These are phyloP conservation scores for Ochotona curzoniae DNA, from an alignment of 2,113 vertebrate genomes.

Conservation along the genomic window DNA sequence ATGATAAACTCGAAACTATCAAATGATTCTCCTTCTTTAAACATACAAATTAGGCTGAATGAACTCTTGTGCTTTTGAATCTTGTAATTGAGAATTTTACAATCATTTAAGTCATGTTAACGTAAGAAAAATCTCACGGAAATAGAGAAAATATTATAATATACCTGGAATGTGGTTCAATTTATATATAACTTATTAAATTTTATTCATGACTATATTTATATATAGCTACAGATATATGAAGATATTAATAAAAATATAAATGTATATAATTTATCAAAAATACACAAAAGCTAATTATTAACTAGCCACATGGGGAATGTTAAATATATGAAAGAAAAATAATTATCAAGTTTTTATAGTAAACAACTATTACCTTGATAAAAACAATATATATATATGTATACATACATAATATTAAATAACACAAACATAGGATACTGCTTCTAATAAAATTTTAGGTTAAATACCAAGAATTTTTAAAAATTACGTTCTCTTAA, in stretches of 20 bases:
- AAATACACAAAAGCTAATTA: background rate
- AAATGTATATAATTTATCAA: background rate
- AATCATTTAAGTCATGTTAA: constrained; percentile 40
- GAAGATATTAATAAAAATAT: background rate
- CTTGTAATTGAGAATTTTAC: background rate
- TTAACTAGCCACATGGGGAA: background rate
- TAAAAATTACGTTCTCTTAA: background rate
- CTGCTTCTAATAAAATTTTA: constrained; percentile 8
- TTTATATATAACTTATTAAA: constrained; percentile 42
- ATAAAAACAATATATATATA: constrained; percentile 13
- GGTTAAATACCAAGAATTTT: background rate
- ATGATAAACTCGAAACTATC: background rate
- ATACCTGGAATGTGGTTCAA: background rate
- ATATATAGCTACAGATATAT: background rate
- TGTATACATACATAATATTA: constrained; percentile 3
- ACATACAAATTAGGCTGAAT: background rate
- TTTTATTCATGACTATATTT: background rate
- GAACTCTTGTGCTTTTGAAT: background rate
- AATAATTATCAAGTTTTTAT: background rate
- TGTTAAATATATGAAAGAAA: no score
- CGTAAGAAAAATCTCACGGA: background rate
- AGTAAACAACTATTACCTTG: constrained; percentile 20
- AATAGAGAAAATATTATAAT: background rate
- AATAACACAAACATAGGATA: background rate
- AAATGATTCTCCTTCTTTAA: background rate